Percentiles rank a stretch among this genome's conserved stretches.
Conservation (phyloP, 2,113 vertebrate species). For the Vicugna pacos region DNA sequence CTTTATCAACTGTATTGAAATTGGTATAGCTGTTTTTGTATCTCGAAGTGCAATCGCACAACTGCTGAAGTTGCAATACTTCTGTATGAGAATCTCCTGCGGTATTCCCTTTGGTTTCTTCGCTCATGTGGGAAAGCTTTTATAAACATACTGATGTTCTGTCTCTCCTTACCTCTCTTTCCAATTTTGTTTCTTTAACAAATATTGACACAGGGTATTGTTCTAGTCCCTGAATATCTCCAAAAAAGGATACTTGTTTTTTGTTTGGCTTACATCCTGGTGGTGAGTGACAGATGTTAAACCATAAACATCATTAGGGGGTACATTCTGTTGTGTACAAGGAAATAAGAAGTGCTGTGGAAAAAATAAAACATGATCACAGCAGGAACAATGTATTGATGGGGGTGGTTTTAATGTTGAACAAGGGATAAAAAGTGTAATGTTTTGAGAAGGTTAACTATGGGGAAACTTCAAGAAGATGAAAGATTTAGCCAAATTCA, state of each 20-base stretch:
- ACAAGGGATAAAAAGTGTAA: not conserved
- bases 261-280: not conserved
- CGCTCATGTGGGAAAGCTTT: not conserved
- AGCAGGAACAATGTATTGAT: not conserved
- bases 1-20: slow-evolving; percentile 8
- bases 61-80: not conserved
- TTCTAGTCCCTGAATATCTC: not conserved
- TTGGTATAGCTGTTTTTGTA: slow-evolving; percentile 7
- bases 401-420: not conserved
- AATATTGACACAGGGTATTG: not conserved
- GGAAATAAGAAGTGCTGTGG: not conserved
- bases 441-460: not conserved
- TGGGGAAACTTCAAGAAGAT: not conserved
- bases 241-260: not conserved
- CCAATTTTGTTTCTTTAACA: not conserved
- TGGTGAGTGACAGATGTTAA: not conserved
- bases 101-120: not conserved
- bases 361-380: not conserved
- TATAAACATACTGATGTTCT: not conserved
- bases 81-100: not conserved
- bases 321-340: not conserved
- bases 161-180: not conserved
- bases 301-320: not conserved
- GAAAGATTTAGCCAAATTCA: not conserved
- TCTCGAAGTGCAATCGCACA: not conserved